These are phyloP conservation scores for Hirtodrosophila trivittata DNA, from an alignment of 2,888 invertebrate species.

Conservation along the genomic window DNA sequence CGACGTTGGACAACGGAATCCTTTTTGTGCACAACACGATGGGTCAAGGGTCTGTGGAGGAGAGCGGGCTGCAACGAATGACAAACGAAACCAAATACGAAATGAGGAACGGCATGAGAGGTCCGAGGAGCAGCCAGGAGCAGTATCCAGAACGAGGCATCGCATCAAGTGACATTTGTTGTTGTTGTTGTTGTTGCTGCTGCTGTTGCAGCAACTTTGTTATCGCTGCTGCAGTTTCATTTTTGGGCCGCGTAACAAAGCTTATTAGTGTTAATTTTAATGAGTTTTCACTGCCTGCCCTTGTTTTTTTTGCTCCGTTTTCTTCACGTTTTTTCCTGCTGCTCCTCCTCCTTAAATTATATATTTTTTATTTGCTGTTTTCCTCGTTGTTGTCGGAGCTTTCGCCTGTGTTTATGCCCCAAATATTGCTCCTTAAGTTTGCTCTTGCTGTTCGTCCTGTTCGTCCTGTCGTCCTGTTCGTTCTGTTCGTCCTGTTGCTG, in stretches of 20 bases:
- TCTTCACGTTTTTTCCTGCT: slow-evolving; percentile 1
- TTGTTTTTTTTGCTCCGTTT: slow-evolving; percentile 31
- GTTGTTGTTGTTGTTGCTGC: slow-evolving; percentile 19
- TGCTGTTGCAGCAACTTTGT: slow-evolving; percentile 54
- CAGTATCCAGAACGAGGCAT: slow-evolving; percentile 14
- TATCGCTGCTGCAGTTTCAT: slow-evolving; percentile 54
- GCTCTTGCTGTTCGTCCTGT: slow-evolving; percentile 1
- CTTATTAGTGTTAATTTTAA: slow-evolving; percentile 70
- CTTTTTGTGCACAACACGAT: slow-evolving; percentile 58
- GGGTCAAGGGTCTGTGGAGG: neutral
- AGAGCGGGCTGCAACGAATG: slow-evolving; percentile 41
- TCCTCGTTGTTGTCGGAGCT: neutral
- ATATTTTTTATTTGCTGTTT: neutral
- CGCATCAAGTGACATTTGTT: slow-evolving; percentile 65
- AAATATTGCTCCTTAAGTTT: slow-evolving; percentile 15
- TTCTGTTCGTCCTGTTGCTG: slow-evolving; percentile 29
- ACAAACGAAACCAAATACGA: slow-evolving; percentile 45
- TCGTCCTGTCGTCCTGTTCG: slow-evolving; percentile 46
- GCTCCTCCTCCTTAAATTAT: neutral
- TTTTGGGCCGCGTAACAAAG: slow-evolving; percentile 59
- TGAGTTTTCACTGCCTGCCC: slow-evolving; percentile 66
- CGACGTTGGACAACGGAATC: slow-evolving; percentile 59
- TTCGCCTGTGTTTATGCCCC: neutral
- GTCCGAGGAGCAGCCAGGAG: neutral
- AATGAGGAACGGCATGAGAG: slow-evolving; percentile 24